phyloP scores from a whole-genome alignment of 2,888 invertebrate species.

The Norana najaformis region DNA sequence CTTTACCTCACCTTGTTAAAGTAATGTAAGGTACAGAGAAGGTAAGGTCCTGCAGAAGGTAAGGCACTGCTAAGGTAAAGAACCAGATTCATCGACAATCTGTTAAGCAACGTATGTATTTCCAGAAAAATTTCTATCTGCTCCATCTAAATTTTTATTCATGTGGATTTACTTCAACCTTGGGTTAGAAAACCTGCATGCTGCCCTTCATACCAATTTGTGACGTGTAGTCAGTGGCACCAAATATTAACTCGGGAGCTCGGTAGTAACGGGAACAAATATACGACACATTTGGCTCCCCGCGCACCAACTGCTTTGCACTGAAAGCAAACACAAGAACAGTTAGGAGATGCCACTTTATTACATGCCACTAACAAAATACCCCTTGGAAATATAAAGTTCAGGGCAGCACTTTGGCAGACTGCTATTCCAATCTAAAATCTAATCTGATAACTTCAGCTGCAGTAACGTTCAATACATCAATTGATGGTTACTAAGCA shows the following conservation, averaged over 20 bases:
- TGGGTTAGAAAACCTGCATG: background rate
- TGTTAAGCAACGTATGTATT: background rate
- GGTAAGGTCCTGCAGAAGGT: background rate
- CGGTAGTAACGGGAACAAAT: constrained; percentile 99
- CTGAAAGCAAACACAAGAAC: constrained; percentile 66
- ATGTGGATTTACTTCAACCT: background rate
- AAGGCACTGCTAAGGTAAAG: background rate
- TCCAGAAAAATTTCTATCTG: background rate
- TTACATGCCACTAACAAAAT: background rate
- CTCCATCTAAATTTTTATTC: background rate
- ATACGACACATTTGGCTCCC: constrained; percentile 98
- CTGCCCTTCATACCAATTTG: constrained; percentile 77
- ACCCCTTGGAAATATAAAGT: background rate
- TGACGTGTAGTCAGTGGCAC: constrained; percentile 95
- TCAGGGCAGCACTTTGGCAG: background rate
- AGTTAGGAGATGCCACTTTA: background rate
- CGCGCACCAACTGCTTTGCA: constrained; percentile 92
- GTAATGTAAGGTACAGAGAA: too few species aligned
- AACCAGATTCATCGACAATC: background rate
- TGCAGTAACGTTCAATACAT: background rate
- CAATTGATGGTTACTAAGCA: background rate
- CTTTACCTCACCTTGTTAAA: background rate
- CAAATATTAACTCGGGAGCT: constrained; percentile 98
- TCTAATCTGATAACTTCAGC: background rate
- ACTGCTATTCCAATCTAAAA: background rate